Conservation (phyloP, 1,140 invertebrate species). For the Bombus pascuorum region DNA sequence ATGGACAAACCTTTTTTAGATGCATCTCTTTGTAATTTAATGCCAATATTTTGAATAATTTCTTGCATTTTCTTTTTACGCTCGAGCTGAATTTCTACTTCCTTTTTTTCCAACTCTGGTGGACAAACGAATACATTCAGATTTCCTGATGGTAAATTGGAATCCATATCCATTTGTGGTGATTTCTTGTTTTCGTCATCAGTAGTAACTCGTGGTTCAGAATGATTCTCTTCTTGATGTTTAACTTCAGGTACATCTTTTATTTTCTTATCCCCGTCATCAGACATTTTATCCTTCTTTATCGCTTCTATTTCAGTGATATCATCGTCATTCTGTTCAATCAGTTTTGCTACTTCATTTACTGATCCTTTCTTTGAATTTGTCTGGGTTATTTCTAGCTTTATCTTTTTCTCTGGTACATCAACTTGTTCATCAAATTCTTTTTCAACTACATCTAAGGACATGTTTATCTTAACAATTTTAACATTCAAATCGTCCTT, state of each 20-base stretch:
- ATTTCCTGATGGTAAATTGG: conserved; percentile 62
- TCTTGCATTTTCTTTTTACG: conserved; percentile 79
- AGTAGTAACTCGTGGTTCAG: not conserved
- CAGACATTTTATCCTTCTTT: not conserved
- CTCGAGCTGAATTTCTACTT: conserved; percentile 78
- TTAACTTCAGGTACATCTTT: not conserved
- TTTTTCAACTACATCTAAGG: conserved; percentile 43
- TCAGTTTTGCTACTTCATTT: not conserved
- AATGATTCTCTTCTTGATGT: not conserved
- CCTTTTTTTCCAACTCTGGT: conserved; percentile 77
- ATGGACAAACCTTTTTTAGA: conserved; percentile 71
- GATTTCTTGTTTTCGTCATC: conserved; percentile 14
- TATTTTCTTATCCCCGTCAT: conserved; percentile 2
- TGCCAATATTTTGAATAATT: conserved; percentile 76
- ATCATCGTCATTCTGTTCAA: not conserved
- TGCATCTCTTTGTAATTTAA: conserved; percentile 69
- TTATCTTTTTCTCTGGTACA: not conserved
- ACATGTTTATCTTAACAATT: conserved; percentile 83
- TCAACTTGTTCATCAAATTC: not conserved
- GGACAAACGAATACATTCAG: conserved; percentile 79
- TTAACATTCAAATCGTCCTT: conserved; percentile 55
- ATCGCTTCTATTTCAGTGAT: not conserved
- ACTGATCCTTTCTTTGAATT: not conserved
- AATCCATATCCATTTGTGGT: not conserved
- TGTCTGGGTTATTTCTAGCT: not conserved